phyloP scores from a whole-genome alignment of 2,113 vertebrate species.

The Oreochromis tanganicae region DNA sequence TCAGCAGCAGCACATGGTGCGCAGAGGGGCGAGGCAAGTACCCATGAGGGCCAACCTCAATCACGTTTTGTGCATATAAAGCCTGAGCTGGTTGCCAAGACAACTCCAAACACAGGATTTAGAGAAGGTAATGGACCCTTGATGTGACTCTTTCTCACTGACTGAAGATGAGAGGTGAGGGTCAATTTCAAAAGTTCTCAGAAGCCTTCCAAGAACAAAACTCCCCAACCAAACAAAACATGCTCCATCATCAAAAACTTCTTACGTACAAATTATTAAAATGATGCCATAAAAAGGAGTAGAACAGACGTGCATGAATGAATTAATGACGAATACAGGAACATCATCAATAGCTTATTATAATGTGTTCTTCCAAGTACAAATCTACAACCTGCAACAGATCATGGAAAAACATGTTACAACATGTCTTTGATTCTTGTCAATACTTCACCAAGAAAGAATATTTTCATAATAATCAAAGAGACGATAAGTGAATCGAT shows the following conservation, averaged over 20 bases:
- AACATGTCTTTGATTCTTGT: not conserved
- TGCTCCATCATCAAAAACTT: not conserved
- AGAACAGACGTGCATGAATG: not conserved
- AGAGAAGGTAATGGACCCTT: slow-evolving; percentile 63
- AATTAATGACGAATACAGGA: slow-evolving; percentile 28
- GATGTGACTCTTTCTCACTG: slow-evolving; percentile 64
- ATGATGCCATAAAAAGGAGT: not conserved
- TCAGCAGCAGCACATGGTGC: slow-evolving; percentile 76
- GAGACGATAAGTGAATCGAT: not conserved
- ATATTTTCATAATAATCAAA: not conserved
- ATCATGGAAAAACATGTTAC: not conserved
- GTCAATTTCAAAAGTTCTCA: not conserved
- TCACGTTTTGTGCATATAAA: slow-evolving; percentile 29
- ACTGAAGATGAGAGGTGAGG: slow-evolving; percentile 8
- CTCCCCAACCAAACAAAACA: not conserved
- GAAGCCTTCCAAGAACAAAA: not conserved
- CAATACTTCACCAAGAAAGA: not conserved
- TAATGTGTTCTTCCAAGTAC: not conserved
- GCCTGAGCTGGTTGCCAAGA: slow-evolving; percentile 67
- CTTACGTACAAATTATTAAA: not conserved
- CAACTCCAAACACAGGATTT: slow-evolving; percentile 69
- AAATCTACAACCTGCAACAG: not conserved
- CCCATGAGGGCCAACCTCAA: slow-evolving; percentile 46
- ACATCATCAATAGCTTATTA: slow-evolving; percentile 19
- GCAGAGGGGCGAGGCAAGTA: slow-evolving; percentile 48